Base-by-base conservation (phyloP, 2,888 invertebrate species). In the Hemistola chrysoprasaria region DNA sequence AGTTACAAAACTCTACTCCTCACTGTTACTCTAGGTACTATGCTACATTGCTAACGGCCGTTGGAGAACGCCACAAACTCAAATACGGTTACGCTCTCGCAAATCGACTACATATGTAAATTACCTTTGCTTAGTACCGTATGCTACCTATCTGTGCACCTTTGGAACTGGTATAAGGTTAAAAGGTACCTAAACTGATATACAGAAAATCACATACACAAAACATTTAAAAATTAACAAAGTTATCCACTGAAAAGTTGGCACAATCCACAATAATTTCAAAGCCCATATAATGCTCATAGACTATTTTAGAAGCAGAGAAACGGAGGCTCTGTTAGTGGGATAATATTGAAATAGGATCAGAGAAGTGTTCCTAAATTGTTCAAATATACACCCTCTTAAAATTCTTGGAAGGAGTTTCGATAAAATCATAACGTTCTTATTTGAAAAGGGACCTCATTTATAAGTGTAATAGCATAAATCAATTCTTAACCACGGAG, bases 391-490 rank as follows among this genome's bases (percentile, higher is more conserved):
- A 32, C 11, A 25, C 29, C 44, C 23, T 42, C 26, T 42, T 40
- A 41, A 42, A 41, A 50, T 54, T 46, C 50, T 9, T 24, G 11
- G 11, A 44, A 40, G 41, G 10, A 40, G 40, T 37, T 40, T 39
- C 29, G 35, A 41, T 48, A 55, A 51, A 47, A 56, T 58, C 49
- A 53, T 53, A 66, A 59, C 53, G 51, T 50, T 51, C 55, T 53
- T 53, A 62, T 64, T 64, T 59, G 47, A 48, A 59, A 58, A 61
- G 58, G 43, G 55, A 49, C 38, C 38, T 59, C 60, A 67, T 74
- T 71, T 66, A 58, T 65, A 67, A 63, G 62, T 59, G 66, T 68
- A 70, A 71, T 65, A 69, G 66, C 69, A 73, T 75, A 75, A 75
- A 76, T 77, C 72, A 73, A 72, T 74, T 74, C 63, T 64, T 62